Percentiles rank a stretch among this genome's conserved stretches.
Conservation (phyloP, 35 echinoderm and acorn worm genomes). For the Acanthaster planci region DNA sequence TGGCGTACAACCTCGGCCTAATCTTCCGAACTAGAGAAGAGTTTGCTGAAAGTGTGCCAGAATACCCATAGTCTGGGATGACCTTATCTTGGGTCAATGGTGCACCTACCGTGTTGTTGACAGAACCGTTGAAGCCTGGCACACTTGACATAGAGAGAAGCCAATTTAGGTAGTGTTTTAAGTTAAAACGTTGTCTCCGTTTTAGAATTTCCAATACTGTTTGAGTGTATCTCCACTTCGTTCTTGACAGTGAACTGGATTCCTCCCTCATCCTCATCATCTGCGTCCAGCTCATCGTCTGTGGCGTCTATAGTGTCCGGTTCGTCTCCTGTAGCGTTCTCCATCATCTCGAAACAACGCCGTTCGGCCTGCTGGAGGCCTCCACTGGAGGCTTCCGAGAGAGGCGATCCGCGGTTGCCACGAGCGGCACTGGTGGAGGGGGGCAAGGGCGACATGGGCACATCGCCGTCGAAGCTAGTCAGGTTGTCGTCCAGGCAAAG, state of each 20-base stretch:
- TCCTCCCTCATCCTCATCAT: constrained; percentile 35
- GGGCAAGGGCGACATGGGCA: constrained; percentile 34
- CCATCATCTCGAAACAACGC: constrained; percentile 51
- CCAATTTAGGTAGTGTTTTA: no score
- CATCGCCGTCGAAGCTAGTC: constrained; percentile 27
- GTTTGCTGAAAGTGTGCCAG: no score
- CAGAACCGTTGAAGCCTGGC: no score
- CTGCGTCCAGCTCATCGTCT: constrained; percentile 33
- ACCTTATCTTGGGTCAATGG: no score
- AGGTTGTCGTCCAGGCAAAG: constrained; percentile 29
- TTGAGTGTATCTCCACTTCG: neutral
- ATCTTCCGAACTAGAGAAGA: no score
- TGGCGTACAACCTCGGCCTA: no score
- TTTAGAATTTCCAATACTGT: constrained; percentile 4
- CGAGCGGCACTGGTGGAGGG: neutral
- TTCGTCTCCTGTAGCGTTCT: constrained; percentile 22
- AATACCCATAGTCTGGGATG: no score
- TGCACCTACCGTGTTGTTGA: no score
- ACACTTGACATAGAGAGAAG: no score
- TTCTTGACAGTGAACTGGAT: constrained; percentile 46
- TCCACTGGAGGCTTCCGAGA: constrained; percentile 29
- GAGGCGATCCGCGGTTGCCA: neutral
- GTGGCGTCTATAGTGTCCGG: constrained; percentile 27
- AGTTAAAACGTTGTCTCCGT: constrained; percentile 1
- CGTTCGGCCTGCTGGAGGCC: constrained; percentile 44